Evolutionary conservation across 2,888 invertebrate genomes (phyloP).

Genomic region (Nephrotoma appendiculata): DNA sequence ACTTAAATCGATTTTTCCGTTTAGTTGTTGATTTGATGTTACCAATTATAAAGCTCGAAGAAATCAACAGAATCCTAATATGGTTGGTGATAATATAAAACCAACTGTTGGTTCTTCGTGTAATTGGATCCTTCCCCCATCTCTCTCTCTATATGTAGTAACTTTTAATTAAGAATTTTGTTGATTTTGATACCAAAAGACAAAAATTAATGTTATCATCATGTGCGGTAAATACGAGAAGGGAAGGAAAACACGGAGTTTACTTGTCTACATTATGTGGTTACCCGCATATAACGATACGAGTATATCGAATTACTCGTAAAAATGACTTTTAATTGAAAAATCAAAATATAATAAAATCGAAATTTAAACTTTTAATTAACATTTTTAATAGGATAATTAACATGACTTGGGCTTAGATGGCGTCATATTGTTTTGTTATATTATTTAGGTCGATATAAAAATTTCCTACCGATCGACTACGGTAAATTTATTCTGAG

Average conservation of each 20-base stretch:
- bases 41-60: no score
- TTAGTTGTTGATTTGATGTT: no score
- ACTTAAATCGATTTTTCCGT: no score
- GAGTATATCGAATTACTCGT: not conserved
- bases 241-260: not conserved
- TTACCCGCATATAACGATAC: not conserved
- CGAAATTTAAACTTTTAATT: not conserved
- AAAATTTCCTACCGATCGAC: not conserved
- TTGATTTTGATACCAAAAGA: not conserved
- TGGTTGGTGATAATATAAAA: not conserved
- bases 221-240: not conserved
- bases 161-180: not conserved
- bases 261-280: not conserved
- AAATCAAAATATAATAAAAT: not conserved
- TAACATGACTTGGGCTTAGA: not conserved
- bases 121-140: not conserved
- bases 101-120: not conserved
- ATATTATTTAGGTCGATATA: not conserved
- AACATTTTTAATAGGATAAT: not conserved
- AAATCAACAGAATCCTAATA: no score
- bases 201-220: not conserved
- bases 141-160: not conserved
- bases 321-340: not conserved
- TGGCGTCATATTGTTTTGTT: not conserved
- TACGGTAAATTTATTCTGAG: no score